Percentiles rank a stretch among this genome's conserved stretches.
Evolutionary conservation across 2,113 vertebrate species (phyloP).

Genomic region (Podocnemis expansa): DNA sequence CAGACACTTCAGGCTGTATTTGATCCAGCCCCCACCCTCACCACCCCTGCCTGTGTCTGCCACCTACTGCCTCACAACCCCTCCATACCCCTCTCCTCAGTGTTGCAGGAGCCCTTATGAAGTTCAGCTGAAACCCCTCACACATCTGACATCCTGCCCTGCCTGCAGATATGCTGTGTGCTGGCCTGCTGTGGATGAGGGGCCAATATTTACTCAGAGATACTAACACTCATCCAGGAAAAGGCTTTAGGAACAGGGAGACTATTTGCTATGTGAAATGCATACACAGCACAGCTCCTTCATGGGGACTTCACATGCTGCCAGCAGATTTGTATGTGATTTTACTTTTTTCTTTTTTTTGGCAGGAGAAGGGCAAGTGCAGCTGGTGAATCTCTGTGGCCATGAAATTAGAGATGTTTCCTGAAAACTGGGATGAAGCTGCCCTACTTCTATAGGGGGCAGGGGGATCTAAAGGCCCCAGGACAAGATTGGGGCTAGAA

Average conservation of each 20-base stretch:
- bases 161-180: not conserved
- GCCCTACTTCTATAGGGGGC: not conserved
- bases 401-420: accelerated
- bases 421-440: accelerated
- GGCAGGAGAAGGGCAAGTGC: not conserved
- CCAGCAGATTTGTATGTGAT: not conserved
- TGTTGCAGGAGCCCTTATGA: too few species aligned
- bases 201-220: not conserved
- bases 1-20: not conserved
- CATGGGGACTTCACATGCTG: not conserved
- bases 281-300: not conserved
- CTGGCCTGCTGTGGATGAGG: not conserved
- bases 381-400: not conserved
- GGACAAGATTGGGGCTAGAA: accelerated
- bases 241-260: not conserved
- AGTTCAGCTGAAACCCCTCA: not conserved
- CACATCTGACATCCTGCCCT: too few species aligned
- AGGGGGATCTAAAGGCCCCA: accelerated
- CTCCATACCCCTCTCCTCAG: too few species aligned
- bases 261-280: not conserved
- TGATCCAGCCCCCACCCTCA: not conserved
- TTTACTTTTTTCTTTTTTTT: not conserved
- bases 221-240: not conserved
- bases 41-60: not conserved
- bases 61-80: not conserved